Base-by-base conservation (phyloP, 2,113 vertebrate species). In the Pyxicephalus adspersus region DNA sequence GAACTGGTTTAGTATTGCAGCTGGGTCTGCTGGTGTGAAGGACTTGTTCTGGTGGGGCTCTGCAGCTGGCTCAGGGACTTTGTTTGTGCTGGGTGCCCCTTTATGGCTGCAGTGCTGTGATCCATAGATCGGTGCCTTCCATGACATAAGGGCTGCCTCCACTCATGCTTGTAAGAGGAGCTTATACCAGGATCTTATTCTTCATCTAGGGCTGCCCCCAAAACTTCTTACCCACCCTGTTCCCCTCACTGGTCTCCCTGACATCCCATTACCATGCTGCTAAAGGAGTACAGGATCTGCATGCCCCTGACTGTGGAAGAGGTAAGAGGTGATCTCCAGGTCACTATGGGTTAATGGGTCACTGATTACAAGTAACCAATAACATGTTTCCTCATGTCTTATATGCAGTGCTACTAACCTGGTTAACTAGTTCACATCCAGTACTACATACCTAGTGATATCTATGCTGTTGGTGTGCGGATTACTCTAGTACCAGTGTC, bases 271-370 rank as follows among this genome's bases (percentile, higher is more conserved):
- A 94, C 89, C 94, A 97, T 98, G 96, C 92, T 97, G 92, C 91
- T 97, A 90, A 98, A 98, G 92, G 97, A 98, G 94, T 98, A 97
- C 88, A 92, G 97, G 91, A 98, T 98, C 95, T 98, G 96, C 85
- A 98, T 98, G 97, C 97, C 97, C 34, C 92, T 98, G 86, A 97
- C 96, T 55, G 97, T 98, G 76, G 96, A 97, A 82, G 97, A 98
- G 96, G 97, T 98, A 92, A 45, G 38, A 45, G 94, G 96, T 89
- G 45, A 1, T 20, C 16, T n/a, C 26, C 3, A 19, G 54, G 17
- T 15, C 19, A 58, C 3, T 1, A 57, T n/a, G 66, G 57, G 67
- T 72, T 64, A 80, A 13, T 83, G 2, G 26, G 28, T n/a, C n/a
- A n/a, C n/a, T n/a, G n/a, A n/a, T n/a, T n/a, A n/a, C n/a, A n/a